Evolutionary conservation across 2,888 invertebrate genomes (phyloP).

Genomic region (Drosophila mercatorum): DNA sequence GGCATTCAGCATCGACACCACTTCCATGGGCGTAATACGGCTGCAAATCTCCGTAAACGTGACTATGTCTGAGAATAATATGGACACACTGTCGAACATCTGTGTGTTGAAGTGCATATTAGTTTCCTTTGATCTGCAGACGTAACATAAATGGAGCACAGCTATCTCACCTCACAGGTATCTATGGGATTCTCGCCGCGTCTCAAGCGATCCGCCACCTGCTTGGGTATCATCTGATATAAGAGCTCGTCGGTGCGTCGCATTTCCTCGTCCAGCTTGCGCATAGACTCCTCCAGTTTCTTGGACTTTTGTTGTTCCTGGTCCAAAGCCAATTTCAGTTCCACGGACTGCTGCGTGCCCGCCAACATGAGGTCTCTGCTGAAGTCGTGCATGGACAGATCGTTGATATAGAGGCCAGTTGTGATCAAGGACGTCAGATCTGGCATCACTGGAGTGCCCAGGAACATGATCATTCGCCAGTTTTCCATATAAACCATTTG

Average conservation of each 20-base stretch:
- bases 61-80: conserved; percentile 98
- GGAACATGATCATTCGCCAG: conserved; percentile 98
- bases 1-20: conserved; percentile 98
- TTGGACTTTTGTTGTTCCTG: conserved; percentile 98
- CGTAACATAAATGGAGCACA: not conserved
- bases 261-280: conserved; percentile 97
- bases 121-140: not conserved
- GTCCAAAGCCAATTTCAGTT: conserved; percentile 96
- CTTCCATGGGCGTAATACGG: conserved; percentile 97
- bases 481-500: conserved; percentile 99
- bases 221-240: conserved; percentile 99
- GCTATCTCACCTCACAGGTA: conserved; percentile 93
- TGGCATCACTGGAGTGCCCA: conserved; percentile 98
- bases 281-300: conserved; percentile 98
- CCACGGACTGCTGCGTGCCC: conserved; percentile 98
- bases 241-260: conserved; percentile 96
- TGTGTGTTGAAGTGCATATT: conserved; percentile 82
- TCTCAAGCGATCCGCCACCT: conserved; percentile 96
- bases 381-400: conserved; percentile 99
- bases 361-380: conserved; percentile 98
- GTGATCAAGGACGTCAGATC: conserved; percentile 96
- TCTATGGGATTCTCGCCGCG: conserved; percentile 98
- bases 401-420: conserved; percentile 98
- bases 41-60: conserved; percentile 99
- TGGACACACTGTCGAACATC: conserved; percentile 98